phyloP scores from a whole-genome alignment of 2,113 vertebrate genomes.

The Pluvialis apricaria region DNA sequence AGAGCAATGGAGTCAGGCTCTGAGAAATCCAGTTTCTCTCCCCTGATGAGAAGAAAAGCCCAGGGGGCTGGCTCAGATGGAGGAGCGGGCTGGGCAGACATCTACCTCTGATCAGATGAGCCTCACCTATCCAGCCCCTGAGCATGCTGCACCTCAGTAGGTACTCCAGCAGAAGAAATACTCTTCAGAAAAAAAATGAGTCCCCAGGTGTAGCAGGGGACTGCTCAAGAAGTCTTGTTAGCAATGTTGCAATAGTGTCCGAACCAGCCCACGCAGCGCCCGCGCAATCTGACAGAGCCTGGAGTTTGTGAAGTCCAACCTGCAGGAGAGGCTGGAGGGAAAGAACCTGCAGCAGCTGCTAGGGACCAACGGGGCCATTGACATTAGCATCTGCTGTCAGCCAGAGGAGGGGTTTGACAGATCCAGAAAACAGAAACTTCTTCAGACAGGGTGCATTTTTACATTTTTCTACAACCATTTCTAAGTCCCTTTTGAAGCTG shows the following conservation, averaged over 20 bases:
- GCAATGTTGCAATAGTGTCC: too few species aligned
- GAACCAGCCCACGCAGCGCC: neutral
- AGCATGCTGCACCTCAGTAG: neutral
- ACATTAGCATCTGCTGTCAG: neutral
- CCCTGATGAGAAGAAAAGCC: neutral
- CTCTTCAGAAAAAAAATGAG: neutral
- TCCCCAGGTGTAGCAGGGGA: neutral
- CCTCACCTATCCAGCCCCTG: neutral
- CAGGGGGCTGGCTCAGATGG: neutral
- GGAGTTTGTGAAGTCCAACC: neutral
- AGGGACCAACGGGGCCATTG: neutral
- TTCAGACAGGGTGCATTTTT: neutral
- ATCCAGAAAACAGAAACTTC: neutral
- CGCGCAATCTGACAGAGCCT: neutral
- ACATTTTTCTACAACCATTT: neutral
- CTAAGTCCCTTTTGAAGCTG: neutral
- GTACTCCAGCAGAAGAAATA: neutral
- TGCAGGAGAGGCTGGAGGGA: neutral
- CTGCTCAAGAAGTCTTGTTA: neutral
- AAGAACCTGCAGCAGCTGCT: neutral
- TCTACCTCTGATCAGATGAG: neutral
- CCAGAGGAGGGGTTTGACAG: neutral
- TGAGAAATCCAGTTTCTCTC: constrained; percentile 29
- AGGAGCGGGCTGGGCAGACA: neutral
- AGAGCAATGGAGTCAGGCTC: neutral